phyloP scores from a whole-genome alignment of 2,888 invertebrate species.

The Hypselothyrea guttata region DNA sequence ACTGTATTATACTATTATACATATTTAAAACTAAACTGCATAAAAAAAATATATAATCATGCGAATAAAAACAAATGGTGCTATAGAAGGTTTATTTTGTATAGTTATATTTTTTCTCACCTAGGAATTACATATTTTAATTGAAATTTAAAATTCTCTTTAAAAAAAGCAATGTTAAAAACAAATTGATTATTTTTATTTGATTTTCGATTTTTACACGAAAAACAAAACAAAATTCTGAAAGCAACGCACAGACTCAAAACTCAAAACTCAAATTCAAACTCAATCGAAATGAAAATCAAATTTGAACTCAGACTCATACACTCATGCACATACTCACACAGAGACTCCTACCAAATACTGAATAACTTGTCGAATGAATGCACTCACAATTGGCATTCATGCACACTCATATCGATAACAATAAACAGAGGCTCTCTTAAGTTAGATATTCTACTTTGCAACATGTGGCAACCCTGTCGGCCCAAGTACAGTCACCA shows the following conservation, averaged over 20 bases:
- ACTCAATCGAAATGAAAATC: no score
- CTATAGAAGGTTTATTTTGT: conserved; percentile 78
- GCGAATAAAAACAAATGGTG: conserved; percentile 73
- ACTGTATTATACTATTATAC: conserved; percentile 19
- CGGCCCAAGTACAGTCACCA: conserved; percentile 54
- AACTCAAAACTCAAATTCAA: no score
- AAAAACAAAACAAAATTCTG: conserved; percentile 57
- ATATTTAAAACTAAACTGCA: conserved; percentile 41
- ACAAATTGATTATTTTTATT: conserved; percentile 48
- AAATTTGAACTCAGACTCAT: conserved; percentile 13
- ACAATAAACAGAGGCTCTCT: conserved; percentile 69
- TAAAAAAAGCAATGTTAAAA: conserved; percentile 47
- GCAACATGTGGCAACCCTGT: conserved; percentile 55
- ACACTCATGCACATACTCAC: conserved; percentile 21
- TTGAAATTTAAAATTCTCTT: conserved; percentile 40
- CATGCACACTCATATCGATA: conserved; percentile 55
- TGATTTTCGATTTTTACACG: conserved; percentile 65
- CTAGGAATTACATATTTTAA: conserved; percentile 42
- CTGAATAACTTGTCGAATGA: conserved; percentile 69
- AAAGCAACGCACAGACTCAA: conserved; percentile 53
- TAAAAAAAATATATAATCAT: conserved; percentile 72
- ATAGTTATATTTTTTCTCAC: conserved; percentile 52
- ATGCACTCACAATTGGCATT: conserved; percentile 55
- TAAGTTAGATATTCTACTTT: conserved; percentile 68
- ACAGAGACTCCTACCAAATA: conserved; percentile 50